Conservation (phyloP, 2,888 invertebrate species). For the Coenonympha glycerion region DNA sequence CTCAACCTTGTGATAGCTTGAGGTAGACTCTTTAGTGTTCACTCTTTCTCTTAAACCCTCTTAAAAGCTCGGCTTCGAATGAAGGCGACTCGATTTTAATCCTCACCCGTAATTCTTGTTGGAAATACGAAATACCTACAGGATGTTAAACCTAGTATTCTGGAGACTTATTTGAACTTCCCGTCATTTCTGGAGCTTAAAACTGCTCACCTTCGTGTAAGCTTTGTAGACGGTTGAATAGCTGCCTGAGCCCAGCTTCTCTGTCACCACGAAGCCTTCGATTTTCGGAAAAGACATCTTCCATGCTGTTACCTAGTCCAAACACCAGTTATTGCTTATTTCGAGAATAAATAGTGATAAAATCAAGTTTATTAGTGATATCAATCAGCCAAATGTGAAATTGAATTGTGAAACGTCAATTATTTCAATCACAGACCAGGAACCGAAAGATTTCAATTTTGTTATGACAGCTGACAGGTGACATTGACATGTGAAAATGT, state of each 20-base stretch:
- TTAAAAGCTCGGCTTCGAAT: no score
- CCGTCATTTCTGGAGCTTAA: no score
- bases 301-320: not conserved
- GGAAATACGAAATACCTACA: no score
- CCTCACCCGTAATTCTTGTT: no score
- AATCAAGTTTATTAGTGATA: not conserved
- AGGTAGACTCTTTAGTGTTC: no score
- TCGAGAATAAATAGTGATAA: not conserved
- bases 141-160: no score
- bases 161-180: no score
- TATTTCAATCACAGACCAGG: no score
- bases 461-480: not conserved
- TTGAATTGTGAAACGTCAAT: not conserved
- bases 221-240: constrained; percentile 92
- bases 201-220: constrained; percentile 72
- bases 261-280: constrained; percentile 81
- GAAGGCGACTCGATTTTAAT: no score
- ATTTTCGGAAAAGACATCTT: constrained; percentile 76
- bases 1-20: no score
- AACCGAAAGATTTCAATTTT: no score
- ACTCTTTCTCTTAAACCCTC: no score
- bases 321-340: not conserved
- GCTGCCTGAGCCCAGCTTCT: constrained; percentile 87
- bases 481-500: not conserved
- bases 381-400: not conserved